A percentile compares a stretch with the other conserved stretches of the same genome.
phyloP scores from a whole-genome alignment of 2,888 invertebrate species.

The Dicyrtoma fusca region DNA sequence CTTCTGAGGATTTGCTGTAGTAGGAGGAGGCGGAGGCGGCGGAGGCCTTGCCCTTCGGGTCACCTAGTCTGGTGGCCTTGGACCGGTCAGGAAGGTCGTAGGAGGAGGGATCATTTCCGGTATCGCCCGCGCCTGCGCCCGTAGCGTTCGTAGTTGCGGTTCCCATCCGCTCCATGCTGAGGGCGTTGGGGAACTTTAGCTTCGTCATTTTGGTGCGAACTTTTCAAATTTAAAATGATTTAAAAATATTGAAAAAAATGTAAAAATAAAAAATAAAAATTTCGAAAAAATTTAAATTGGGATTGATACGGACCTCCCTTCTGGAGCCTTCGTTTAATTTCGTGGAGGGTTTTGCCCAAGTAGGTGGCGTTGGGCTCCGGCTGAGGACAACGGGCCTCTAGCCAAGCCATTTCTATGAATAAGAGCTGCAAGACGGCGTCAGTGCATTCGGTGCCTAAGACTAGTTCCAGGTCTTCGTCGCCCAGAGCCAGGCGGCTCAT shows the following conservation, averaged over 20 bases:
- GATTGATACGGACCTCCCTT: too few relatives aligned
- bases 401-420: constrained; percentile 35
- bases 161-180: neutral
- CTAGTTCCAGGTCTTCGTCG: constrained; percentile 29
- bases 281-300: too few relatives aligned
- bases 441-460: constrained; percentile 23
- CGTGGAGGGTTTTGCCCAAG: constrained; percentile 28
- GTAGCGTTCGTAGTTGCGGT: neutral
- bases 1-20: neutral
- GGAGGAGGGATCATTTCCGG: too few relatives aligned
- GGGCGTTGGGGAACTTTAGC: constrained; percentile 24
- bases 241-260: too few relatives aligned
- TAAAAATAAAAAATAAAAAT: too few relatives aligned
- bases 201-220: constrained; percentile 30
- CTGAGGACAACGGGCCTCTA: constrained; percentile 25
- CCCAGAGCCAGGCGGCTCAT: constrained; percentile 32
- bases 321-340: constrained; percentile 24
- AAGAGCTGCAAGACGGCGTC: constrained; percentile 35
- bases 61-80: too few relatives aligned
- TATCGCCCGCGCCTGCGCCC: too few relatives aligned
- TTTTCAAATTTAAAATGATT: too few relatives aligned
- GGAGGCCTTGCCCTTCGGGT: too few relatives aligned
- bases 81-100: too few relatives aligned
- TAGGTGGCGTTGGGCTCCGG: constrained; percentile 15
- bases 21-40: neutral